Evolutionary conservation across 2,888 invertebrate genomes (phyloP).

Genomic region (Hybos culiciformis): DNA sequence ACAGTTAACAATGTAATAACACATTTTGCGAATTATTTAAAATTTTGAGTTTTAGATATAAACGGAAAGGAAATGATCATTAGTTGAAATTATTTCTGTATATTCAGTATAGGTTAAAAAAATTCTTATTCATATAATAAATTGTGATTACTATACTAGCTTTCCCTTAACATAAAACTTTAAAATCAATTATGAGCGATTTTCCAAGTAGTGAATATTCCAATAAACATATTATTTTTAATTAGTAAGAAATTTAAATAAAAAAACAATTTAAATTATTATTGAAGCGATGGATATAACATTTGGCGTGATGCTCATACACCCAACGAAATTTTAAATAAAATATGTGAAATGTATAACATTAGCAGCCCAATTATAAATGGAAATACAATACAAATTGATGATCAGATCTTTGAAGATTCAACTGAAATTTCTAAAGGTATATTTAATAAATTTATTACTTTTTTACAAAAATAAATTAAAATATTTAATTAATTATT

Average conservation of each 20-base stretch:
- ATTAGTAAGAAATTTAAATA: neutral
- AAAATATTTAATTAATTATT: conserved; percentile 1
- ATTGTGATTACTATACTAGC: too few species aligned
- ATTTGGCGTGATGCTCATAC: conserved; percentile 63
- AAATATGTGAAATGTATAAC: conserved; percentile 54
- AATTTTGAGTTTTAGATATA: conserved; percentile 13
- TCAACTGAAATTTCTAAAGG: conserved; percentile 25
- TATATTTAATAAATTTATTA: conserved; percentile 10
- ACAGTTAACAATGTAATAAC: too few species aligned
- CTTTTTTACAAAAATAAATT: neutral
- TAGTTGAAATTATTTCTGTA: neutral
- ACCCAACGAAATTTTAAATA: conserved; percentile 57
- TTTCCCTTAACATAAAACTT: too few species aligned
- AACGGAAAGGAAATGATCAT: neutral
- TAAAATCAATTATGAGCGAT: too few species aligned
- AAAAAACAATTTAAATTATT: conserved; percentile 8
- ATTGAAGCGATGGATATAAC: conserved; percentile 46
- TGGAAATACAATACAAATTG: conserved; percentile 41
- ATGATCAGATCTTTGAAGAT: conserved; percentile 28
- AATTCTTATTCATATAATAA: too few species aligned
- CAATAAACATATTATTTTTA: too few species aligned
- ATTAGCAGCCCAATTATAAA: conserved; percentile 43
- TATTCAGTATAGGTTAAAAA: neutral
- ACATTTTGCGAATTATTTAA: too few species aligned
- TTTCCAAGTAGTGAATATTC: too few species aligned